Evolutionary conservation across 2,113 vertebrate genomes (phyloP).

Genomic region (Heterochromis multidens): DNA sequence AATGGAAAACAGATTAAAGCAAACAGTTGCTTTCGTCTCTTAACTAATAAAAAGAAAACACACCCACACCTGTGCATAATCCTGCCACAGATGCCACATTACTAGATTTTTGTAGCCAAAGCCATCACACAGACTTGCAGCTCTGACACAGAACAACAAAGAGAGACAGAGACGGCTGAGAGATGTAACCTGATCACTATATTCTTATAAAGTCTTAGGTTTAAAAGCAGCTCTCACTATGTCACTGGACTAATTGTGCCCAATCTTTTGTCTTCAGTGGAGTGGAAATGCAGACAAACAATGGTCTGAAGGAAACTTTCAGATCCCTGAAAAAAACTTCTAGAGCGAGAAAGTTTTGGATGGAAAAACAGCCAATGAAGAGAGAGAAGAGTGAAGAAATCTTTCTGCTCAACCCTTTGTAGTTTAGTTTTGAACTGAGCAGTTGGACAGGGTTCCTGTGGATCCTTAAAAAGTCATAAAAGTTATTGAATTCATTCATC

Average conservation of each 20-base stretch:
- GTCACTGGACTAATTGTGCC: background rate
- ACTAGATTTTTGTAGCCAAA: background rate
- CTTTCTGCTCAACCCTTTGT: background rate
- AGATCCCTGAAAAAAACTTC: background rate
- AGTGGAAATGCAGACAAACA: background rate
- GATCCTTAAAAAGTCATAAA: background rate
- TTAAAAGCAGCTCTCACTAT: background rate
- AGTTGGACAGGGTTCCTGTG: background rate
- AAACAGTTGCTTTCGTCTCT: no score
- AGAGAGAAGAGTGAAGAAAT: background rate
- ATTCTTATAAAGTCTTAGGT: background rate
- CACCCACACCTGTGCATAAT: no score
- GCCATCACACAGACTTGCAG: background rate
- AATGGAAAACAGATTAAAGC: background rate
- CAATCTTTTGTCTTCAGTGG: background rate
- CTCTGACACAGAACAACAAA: background rate
- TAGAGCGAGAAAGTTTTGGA: accelerated
- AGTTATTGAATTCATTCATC: background rate
- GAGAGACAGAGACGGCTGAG: background rate
- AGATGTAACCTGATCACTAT: background rate
- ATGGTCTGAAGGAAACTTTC: background rate
- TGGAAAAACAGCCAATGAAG: background rate
- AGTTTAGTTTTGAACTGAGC: background rate
- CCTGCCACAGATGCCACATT: accelerated
- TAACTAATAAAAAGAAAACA: background rate